phyloP scores from a whole-genome alignment of 1,140 invertebrate species.

The Hyles euphorbiae region DNA sequence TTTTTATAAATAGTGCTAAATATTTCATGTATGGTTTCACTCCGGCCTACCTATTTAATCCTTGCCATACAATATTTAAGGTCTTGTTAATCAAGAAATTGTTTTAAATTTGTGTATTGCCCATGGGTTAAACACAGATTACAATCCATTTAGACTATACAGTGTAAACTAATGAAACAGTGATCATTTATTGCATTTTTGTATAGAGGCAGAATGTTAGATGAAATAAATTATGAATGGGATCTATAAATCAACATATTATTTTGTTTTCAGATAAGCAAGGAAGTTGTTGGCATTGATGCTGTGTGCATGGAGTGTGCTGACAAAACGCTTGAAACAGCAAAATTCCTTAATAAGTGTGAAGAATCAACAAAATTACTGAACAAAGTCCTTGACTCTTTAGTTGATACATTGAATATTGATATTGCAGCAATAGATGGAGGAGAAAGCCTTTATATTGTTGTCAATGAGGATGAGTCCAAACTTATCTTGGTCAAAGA shows the following conservation, averaged over 20 bases:
- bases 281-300: slow-evolving; percentile 51
- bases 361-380: slow-evolving; percentile 33
- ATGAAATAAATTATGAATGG: slow-evolving; percentile 18
- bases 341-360: slow-evolving; percentile 41
- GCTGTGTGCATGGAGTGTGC: slow-evolving; percentile 50
- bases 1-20: too few species aligned
- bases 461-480: slow-evolving; percentile 33
- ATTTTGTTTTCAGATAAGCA: slow-evolving; percentile 35
- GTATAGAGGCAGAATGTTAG: too few species aligned
- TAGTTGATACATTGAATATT: slow-evolving; percentile 29
- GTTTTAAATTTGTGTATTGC: too few species aligned
- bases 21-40: too few species aligned
- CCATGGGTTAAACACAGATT: too few species aligned
- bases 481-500: slow-evolving; percentile 39
- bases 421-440: slow-evolving; percentile 24
- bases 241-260: slow-evolving; percentile 19
- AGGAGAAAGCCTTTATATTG: slow-evolving; percentile 37
- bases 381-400: slow-evolving; percentile 38
- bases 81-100: too few species aligned
- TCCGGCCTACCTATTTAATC: too few species aligned
- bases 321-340: slow-evolving; percentile 33
- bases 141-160: too few species aligned
- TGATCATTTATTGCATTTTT: too few species aligned
- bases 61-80: too few species aligned
- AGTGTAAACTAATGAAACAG: too few species aligned